Evolutionary conservation across 2,888 invertebrate species (phyloP).

Genomic region (Augiades crinisus): DNA sequence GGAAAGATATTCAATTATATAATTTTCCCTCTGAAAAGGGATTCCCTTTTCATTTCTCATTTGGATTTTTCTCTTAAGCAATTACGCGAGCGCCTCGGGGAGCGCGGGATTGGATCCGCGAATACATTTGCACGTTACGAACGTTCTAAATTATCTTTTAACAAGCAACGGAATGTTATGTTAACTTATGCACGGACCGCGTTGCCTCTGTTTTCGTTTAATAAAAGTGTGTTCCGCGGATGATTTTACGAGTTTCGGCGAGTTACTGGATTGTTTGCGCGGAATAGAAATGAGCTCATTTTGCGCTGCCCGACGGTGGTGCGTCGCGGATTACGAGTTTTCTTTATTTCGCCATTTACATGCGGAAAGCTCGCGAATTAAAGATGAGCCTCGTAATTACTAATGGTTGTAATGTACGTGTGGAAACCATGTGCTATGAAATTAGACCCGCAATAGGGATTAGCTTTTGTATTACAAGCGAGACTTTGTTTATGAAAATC

Average conservation of each 20-base stretch:
- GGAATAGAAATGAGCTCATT: slow-evolving; percentile 64
- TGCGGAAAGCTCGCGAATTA: slow-evolving; percentile 31
- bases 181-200: slow-evolving; percentile 67
- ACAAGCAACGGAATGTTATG: slow-evolving; percentile 67
- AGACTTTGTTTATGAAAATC: too few relatives aligned
- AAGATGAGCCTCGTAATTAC: slow-evolving; percentile 30
- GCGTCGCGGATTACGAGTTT: slow-evolving; percentile 41
- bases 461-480: too few relatives aligned
- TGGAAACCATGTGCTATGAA: too few relatives aligned
- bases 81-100: slow-evolving; percentile 70
- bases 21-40: slow-evolving; percentile 78
- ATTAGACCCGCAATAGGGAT: too few relatives aligned
- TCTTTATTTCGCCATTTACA: slow-evolving; percentile 50
- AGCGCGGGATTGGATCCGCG: slow-evolving; percentile 61
- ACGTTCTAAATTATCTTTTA: slow-evolving; percentile 71
- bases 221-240: slow-evolving; percentile 66
- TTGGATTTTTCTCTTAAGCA: slow-evolving; percentile 82
- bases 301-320: slow-evolving; percentile 43
- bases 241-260: slow-evolving; percentile 65
- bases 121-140: slow-evolving; percentile 57
- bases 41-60: slow-evolving; percentile 81
- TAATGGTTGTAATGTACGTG: too few relatives aligned
- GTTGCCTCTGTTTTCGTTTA: slow-evolving; percentile 70
- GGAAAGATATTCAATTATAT: slow-evolving; percentile 80
- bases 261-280: slow-evolving; percentile 64